Conservation (phyloP, 2,113 vertebrate genomes). For the Misgurnus anguillicaudatus region DNA sequence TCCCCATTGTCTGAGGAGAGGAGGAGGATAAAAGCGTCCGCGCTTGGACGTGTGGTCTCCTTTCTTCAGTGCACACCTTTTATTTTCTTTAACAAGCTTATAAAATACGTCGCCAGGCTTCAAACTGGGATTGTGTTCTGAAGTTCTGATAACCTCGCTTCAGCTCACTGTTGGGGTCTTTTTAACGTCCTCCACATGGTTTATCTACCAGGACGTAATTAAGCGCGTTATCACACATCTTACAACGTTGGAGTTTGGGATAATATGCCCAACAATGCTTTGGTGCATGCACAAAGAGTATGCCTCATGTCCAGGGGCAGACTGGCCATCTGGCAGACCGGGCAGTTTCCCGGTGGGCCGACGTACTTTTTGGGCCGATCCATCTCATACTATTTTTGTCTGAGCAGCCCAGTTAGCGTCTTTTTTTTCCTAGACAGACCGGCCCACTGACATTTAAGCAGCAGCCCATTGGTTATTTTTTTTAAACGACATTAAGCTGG, state of each 20-base stretch:
- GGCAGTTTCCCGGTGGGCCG: no score
- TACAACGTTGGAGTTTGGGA: conserved; percentile 50
- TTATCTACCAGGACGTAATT: conserved; percentile 74
- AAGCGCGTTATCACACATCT: conserved; percentile 68
- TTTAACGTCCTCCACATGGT: conserved; percentile 50
- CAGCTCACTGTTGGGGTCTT: conserved; percentile 30
- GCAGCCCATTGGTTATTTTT: no score
- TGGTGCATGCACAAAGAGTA: conserved; percentile 50
- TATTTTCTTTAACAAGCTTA: conserved; percentile 73
- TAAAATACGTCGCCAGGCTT: conserved; percentile 54
- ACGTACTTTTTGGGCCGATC: no score
- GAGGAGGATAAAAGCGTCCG: conserved; percentile 60
- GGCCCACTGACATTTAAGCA: no score
- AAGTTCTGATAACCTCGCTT: conserved; percentile 65
- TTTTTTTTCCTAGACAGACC: no score
- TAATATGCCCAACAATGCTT: conserved; percentile 52
- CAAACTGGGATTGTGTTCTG: conserved; percentile 50
- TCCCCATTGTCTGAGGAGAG: conserved; percentile 68
- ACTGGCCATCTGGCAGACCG: no score
- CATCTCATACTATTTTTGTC: no score
- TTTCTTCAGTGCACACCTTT: conserved; percentile 69
- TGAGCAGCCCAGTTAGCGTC: no score
- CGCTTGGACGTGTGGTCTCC: conserved; percentile 44
- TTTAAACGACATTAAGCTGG: no score
- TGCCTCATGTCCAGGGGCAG: no score